These are phyloP conservation scores for Cyprinodon tularosa DNA, from an alignment of 2,113 vertebrate genomes.

Conservation along the genomic window DNA sequence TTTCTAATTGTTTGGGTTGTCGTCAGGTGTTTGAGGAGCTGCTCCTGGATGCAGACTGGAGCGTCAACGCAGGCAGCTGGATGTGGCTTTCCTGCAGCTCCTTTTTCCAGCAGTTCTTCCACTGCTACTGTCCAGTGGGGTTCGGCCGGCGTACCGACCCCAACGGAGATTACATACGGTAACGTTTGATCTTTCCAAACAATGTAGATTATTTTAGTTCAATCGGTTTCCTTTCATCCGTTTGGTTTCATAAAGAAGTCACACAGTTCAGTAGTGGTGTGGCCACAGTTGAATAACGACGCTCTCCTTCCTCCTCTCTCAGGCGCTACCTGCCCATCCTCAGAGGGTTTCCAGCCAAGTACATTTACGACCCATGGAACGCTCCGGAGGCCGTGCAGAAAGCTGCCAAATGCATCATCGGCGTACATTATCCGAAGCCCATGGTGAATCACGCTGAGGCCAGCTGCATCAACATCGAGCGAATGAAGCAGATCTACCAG, in stretches of 20 bases:
- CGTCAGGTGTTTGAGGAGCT: constrained; percentile 95
- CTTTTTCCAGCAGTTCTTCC: constrained; percentile 99
- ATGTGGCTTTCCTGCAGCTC: constrained; percentile 99
- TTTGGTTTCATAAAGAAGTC: not conserved
- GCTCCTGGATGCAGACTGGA: constrained; percentile 96
- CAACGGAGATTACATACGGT: constrained; percentile 98
- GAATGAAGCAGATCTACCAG: constrained; percentile 99
- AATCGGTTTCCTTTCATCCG: not conserved
- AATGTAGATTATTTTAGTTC: not conserved
- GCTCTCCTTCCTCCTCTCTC: not conserved
- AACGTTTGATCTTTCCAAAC: not conserved
- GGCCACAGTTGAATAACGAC: not conserved
- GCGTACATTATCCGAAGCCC: constrained; percentile 94
- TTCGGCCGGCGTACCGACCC: constrained; percentile 97
- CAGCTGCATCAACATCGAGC: constrained; percentile 94
- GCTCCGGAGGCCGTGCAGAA: constrained; percentile 94
- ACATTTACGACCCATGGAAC: constrained; percentile 98
- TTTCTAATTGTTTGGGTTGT: not conserved
- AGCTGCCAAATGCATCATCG: constrained; percentile 92
- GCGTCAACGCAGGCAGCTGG: constrained; percentile 98
- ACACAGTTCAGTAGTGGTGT: too few species aligned
- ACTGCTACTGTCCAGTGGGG: constrained; percentile 97
- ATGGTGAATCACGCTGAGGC: constrained; percentile 97
- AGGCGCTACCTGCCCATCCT: constrained; percentile 95
- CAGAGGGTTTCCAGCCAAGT: constrained; percentile 95